Conservation (phyloP, 2,113 vertebrate species). For the Ptyas mucosa region DNA sequence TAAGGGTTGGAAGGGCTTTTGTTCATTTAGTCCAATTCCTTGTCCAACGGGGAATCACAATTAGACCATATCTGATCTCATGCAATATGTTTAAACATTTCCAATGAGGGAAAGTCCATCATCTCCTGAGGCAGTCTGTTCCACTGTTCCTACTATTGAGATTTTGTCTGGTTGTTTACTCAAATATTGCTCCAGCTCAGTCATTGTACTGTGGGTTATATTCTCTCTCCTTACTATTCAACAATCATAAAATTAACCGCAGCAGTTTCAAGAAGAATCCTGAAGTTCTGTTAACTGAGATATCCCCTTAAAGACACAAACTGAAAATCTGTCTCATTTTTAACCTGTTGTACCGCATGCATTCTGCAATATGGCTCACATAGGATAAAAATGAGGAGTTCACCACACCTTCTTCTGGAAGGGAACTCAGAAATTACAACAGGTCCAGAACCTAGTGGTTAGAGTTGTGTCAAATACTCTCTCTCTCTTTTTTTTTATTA, state of each 20-base stretch:
- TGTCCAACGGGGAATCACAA: too few species aligned
- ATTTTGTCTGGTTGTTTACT: too few species aligned
- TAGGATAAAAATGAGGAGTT: not conserved
- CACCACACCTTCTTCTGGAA: not conserved
- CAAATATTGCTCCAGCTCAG: not conserved
- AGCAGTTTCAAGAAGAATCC: not conserved
- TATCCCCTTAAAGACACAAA: not conserved
- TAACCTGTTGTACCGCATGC: not conserved
- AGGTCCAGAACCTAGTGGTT: not conserved
- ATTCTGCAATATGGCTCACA: not conserved
- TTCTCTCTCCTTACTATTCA: not conserved
- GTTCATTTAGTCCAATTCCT: not conserved
- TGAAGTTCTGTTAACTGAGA: not conserved
- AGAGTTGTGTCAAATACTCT: not conserved
- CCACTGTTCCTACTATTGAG: too few species aligned
- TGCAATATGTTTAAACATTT: too few species aligned
- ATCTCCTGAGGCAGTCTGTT: too few species aligned
- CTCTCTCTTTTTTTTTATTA: too few species aligned
- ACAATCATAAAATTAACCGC: not conserved
- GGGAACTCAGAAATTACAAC: not conserved
- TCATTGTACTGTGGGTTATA: not conserved
- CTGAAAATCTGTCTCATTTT: not conserved
- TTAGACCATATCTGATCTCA: too few species aligned
- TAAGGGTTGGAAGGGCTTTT: not conserved
- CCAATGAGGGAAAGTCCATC: too few species aligned